Base-by-base conservation (phyloP, 2,797 vertebrate genomes). In the Neostethus bicornis region DNA sequence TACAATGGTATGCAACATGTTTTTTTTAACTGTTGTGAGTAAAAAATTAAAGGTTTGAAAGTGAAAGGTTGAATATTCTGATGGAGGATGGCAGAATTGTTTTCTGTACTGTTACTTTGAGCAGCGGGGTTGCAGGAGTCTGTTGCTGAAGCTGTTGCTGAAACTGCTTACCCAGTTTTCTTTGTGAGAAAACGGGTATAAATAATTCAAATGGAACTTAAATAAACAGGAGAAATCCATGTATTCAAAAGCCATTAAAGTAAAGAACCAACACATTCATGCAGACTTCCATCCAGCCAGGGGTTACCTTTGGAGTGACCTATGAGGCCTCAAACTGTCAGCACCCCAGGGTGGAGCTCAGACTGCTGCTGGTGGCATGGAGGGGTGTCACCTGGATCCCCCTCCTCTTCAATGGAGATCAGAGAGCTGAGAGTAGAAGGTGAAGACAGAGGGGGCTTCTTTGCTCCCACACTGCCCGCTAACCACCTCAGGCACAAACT, bases 381-480 rank as follows among this genome's bases (percentile, higher is more conserved):
- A 59, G 68, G 63, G 64, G 57, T 75, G 67, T 84, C 73, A 84
- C 84, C 78, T 85, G 84, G 57, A 42, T 0, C 46, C 17, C 24
- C 9, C 51, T 28, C 25, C 3, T 13, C 28, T 28, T 42, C 50
- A 55, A 65, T 70, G 32, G 59, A 85, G 69, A 85, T 85, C 83
- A 81, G 64, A 85, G 78, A 68, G 43, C 41, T 16, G 60, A 78
- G 69, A 84, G 81, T 84, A 73, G 83, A 79, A 80, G 82, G 87
- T 80, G 85, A 84, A 71, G 87, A 87, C 67, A 80, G 87, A 83
- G 66, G n/a, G 11, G n/a, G 11, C 51, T 79, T 58, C 72, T 63
- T 81, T 69, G 80, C 75, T 85, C 79, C 76, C 75, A 85, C 80
- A 87, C 66, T 76, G 24, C 55, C 35, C 16, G 9, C 62, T 65